These are phyloP conservation scores for Hemichromis elongatus DNA, from an alignment of 2,113 vertebrate species.

Conservation along the genomic window DNA sequence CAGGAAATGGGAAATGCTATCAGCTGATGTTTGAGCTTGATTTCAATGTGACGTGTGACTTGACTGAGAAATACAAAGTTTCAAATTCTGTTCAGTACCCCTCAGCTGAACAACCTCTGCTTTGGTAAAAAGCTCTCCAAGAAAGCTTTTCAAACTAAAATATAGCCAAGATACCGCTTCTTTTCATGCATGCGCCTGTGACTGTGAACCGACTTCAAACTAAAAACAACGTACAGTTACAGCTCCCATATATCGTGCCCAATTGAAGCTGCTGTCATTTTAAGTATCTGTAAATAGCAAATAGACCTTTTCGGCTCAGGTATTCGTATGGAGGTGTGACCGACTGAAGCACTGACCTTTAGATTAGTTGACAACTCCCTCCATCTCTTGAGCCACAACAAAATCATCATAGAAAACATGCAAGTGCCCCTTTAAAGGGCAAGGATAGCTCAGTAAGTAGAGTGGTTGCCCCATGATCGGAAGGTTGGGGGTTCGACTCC, in stretches of 20 bases:
- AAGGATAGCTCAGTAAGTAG: too few relatives aligned
- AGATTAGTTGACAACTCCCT: neutral
- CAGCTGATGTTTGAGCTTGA: neutral
- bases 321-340: neutral
- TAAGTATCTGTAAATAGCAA: neutral
- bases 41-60: neutral
- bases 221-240: neutral
- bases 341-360: neutral
- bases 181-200: accelerated
- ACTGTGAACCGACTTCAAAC: neutral
- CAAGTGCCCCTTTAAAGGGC: too few relatives aligned
- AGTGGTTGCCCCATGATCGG: too few relatives aligned
- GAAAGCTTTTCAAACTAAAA: neutral
- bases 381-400: neutral
- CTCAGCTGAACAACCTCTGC: neutral
- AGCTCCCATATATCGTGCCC: neutral
- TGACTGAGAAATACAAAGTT: neutral
- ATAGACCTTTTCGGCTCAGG: neutral
- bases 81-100: neutral
- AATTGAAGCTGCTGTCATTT: neutral
- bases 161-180: accelerated
- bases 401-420: neutral
- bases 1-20: neutral
- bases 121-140: neutral
- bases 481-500: too few relatives aligned